phyloP scores from a whole-genome alignment of 2,888 invertebrate genomes.

The Caenorhabditis sulstoni region DNA sequence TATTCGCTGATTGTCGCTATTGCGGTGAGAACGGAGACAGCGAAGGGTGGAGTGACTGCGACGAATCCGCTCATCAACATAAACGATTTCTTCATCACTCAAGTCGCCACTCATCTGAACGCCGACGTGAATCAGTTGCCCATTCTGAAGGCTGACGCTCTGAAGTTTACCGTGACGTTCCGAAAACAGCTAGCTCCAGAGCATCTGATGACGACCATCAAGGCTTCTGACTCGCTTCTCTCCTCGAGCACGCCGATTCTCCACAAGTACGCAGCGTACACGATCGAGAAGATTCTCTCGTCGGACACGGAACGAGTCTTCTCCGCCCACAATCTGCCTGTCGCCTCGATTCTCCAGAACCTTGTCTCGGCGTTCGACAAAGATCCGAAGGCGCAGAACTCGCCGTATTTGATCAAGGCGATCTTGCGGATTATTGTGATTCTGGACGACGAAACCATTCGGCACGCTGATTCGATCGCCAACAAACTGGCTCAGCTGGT shows the following conservation, averaged over 20 bases:
- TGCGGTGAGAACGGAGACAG: slow-evolving; percentile 91
- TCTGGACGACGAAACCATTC: slow-evolving; percentile 72
- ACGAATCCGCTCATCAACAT: slow-evolving; percentile 86
- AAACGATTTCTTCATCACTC: slow-evolving; percentile 90
- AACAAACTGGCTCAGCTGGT: slow-evolving; percentile 69
- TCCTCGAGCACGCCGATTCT: slow-evolving; percentile 48
- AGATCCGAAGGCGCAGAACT: slow-evolving; percentile 87
- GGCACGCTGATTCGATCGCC: slow-evolving; percentile 72
- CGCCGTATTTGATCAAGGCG: slow-evolving; percentile 98
- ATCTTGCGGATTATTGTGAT: slow-evolving; percentile 76
- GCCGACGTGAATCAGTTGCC: slow-evolving; percentile 81
- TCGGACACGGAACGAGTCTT: slow-evolving; percentile 80
- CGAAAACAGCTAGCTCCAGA: slow-evolving; percentile 91
- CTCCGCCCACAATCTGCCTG: slow-evolving; percentile 85
- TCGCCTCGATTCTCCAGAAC: slow-evolving; percentile 87
- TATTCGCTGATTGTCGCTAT: slow-evolving; percentile 96
- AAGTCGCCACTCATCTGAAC: slow-evolving; percentile 91
- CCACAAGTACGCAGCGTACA: slow-evolving; percentile 94
- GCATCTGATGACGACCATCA: slow-evolving; percentile 86
- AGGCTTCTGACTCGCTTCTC: slow-evolving; percentile 54
- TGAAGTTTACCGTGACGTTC: slow-evolving; percentile 96
- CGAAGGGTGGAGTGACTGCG: slow-evolving; percentile 83
- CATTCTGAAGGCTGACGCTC: slow-evolving; percentile 93
- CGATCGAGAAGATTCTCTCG: slow-evolving; percentile 91
- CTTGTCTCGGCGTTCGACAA: slow-evolving; percentile 87